Evolutionary conservation across 2,113 vertebrate species (phyloP).

Genomic region (Sander lucioperca): DNA sequence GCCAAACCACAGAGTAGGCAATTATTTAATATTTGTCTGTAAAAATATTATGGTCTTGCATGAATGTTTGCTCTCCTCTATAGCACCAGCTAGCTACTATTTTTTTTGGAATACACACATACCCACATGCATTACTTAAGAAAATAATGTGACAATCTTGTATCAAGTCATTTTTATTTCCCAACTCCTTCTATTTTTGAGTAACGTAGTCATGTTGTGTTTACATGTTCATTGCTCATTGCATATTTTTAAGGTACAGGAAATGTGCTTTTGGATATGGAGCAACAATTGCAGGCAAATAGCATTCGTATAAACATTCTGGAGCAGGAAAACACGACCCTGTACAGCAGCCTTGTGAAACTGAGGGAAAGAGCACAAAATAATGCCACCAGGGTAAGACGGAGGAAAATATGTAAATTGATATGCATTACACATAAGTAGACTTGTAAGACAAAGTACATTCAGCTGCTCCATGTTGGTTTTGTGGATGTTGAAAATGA

Average conservation of each 20-base stretch:
- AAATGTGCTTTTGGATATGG: slow-evolving; percentile 89
- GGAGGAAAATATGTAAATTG: background rate
- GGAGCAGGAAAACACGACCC: slow-evolving; percentile 87
- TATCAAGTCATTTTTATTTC: slow-evolving; percentile 2
- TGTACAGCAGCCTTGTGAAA: slow-evolving; percentile 83
- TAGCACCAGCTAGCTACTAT: background rate
- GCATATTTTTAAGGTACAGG: slow-evolving; percentile 84
- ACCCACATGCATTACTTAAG: too few relatives aligned
- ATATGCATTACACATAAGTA: background rate
- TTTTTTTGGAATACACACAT: background rate
- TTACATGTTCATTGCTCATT: slow-evolving; percentile 8
- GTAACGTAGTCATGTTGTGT: background rate
- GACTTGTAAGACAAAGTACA: background rate
- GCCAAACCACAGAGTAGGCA: slow-evolving; percentile 87
- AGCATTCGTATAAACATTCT: slow-evolving; percentile 87
- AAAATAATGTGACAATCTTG: background rate
- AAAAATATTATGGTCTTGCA: background rate
- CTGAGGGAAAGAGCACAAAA: slow-evolving; percentile 80
- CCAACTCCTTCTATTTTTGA: background rate
- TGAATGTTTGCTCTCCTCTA: background rate
- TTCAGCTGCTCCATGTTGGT: background rate
- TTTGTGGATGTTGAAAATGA: background rate
- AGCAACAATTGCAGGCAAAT: slow-evolving; percentile 91
- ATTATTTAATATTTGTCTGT: background rate
- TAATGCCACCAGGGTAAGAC: slow-evolving; percentile 78